A percentile compares a stretch with the other conserved stretches of the same genome.
Conservation (phyloP, 2,113 vertebrate species). For the Cairina moschata region DNA sequence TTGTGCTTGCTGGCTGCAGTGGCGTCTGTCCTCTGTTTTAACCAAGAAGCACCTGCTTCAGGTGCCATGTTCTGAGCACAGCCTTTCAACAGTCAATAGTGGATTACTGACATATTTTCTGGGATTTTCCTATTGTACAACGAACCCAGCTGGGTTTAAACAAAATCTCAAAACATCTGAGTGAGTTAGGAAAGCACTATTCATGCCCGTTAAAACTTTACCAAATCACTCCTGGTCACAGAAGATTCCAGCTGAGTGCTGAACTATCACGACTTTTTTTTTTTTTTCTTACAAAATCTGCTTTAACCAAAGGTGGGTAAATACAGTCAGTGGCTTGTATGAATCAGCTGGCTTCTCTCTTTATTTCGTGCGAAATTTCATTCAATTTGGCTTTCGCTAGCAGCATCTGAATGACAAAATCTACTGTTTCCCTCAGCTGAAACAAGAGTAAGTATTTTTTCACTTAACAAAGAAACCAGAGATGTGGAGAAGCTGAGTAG, state of each 20-base stretch:
- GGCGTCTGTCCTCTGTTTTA: not conserved
- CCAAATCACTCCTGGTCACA: not conserved
- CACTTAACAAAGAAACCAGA: not conserved
- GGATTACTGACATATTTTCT: not conserved
- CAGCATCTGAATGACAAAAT: not conserved
- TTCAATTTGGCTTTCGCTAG: not conserved
- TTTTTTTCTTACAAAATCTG: not conserved
- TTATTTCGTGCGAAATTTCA: not conserved
- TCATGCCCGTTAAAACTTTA: not conserved
- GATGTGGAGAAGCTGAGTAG: not conserved
- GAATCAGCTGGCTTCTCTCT: not conserved
- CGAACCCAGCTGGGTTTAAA: not conserved
- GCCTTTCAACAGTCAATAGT: not conserved
- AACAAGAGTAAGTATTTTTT: conserved; percentile 3
- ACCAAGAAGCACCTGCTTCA: not conserved
- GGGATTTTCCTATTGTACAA: not conserved
- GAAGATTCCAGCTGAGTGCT: not conserved
- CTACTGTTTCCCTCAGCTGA: not conserved
- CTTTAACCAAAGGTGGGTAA: not conserved
- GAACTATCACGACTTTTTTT: not conserved
- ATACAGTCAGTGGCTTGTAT: not conserved
- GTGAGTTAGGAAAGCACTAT: not conserved
- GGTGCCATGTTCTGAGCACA: not conserved
- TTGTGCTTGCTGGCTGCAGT: not conserved
- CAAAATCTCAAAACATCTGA: not conserved